These are phyloP conservation scores for Mus spicilegus DNA, from an alignment of 2,113 vertebrate species.

Conservation along the genomic window DNA sequence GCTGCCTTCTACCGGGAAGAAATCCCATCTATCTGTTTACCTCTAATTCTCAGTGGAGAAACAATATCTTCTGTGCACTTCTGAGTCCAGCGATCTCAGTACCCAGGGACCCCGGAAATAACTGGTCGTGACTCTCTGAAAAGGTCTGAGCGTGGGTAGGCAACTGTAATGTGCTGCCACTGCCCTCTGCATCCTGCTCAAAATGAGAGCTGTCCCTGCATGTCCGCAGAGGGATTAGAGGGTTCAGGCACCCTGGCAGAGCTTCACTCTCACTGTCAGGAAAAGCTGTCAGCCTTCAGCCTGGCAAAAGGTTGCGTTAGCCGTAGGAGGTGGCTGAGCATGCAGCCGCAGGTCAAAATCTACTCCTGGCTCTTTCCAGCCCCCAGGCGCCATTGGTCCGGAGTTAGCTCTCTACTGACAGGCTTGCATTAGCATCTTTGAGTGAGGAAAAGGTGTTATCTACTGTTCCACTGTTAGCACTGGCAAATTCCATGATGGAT, in stretches of 20 bases:
- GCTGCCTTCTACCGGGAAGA: slow-evolving; percentile 65
- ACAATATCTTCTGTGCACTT: slow-evolving; percentile 25
- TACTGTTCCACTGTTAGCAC: not conserved
- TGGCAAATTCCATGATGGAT: not conserved
- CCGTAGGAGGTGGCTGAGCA: not conserved
- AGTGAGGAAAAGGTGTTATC: not conserved
- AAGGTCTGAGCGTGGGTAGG: not conserved
- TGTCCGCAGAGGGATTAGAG: not conserved
- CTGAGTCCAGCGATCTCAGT: not conserved
- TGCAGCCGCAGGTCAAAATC: not conserved
- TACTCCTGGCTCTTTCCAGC: not conserved
- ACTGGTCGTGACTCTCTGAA: not conserved
- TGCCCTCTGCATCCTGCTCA: not conserved
- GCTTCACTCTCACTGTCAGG: not conserved
- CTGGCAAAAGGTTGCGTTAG: not conserved
- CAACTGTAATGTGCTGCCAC: fast-evolving
- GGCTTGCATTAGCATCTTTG: not conserved
- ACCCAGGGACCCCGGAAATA: slow-evolving; percentile 14
- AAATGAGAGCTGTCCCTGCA: not conserved
- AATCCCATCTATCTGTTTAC: slow-evolving; percentile 71
- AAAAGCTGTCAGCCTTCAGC: not conserved
- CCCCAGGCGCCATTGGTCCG: too few relatives aligned
- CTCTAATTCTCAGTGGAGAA: slow-evolving; percentile 59
- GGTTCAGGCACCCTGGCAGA: not conserved
- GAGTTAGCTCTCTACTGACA: not conserved